Evolutionary conservation across 2,888 invertebrate species (phyloP), one percentile per base, ranked within the genome.

Genomic region (Iselma pallidipennis): DNA sequence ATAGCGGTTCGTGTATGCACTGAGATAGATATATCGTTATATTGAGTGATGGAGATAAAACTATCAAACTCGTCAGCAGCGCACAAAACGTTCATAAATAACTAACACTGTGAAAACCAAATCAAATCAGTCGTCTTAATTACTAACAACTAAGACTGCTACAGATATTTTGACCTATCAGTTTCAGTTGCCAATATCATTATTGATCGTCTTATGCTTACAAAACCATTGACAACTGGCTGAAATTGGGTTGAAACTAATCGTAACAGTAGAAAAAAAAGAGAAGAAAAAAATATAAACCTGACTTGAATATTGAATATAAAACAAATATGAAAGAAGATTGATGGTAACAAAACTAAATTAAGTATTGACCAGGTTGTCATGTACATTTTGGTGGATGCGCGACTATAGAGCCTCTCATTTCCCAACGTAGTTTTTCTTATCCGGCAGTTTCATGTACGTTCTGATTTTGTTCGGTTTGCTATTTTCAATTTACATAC

Each of bases 21-120:
- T 67, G 71, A 73, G 71, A 74, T 74, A 76, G 73, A 76, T 76
- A 75, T 75, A 76, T 76, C 71, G 74, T 71, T 70, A 73, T 75
- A 74, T 72, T 73, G 77, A 78, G 73, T 76, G 77, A 78, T 76
- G 74, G 70, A 72, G 72, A 74, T 76, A 76, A 78, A 78, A 77
- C 76, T 77, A 78, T 77, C 75, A 73, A 72, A 73, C 72, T 76
- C 76, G 76, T 78, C 78, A 74, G 68, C 73, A 69, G 65, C 61
- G 69, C 67, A 70, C 72, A 76, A 77, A 75, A 75, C 70, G 65
- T 66, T 69, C 68, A 73, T 73, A 72, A 70, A 74, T 76, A 73
- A 68, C 66, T 61, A 21, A 23, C 28, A 28, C 49, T 50, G 53
- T 52, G 51, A 56, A 59, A 62, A 54, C 55, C 55, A 29, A 49